phyloP scores from a whole-genome alignment of 2,797 vertebrate species.

The Hapalemur alaotrensis region DNA sequence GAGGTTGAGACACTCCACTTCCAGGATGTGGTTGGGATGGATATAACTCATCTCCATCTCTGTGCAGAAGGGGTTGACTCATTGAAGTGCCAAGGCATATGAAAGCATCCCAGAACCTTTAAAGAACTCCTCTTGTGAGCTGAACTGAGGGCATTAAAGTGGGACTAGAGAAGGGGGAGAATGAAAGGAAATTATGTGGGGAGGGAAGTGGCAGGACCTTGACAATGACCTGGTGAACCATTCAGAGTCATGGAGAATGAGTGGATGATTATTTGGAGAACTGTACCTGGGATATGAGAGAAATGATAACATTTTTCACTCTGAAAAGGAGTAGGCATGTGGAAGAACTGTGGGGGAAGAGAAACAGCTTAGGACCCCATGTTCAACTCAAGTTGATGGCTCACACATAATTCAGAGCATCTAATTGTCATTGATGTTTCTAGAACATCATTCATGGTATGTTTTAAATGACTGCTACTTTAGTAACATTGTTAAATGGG shows the following conservation, averaged over 20 bases:
- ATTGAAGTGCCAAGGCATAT: not conserved
- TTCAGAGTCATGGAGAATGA: not conserved
- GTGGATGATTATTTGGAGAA: not conserved
- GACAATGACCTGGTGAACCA: not conserved
- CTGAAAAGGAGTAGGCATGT: not conserved
- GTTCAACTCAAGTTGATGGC: not conserved
- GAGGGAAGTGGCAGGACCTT: not conserved
- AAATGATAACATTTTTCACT: not conserved
- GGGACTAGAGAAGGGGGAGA: not conserved
- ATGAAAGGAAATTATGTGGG: not conserved
- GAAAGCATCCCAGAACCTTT: not conserved
- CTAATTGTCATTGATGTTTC: not conserved
- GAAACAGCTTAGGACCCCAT: not conserved
- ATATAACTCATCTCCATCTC: not conserved
- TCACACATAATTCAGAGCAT: not conserved
- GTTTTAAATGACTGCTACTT: not conserved
- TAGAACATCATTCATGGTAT: not conserved
- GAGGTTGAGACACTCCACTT: not conserved
- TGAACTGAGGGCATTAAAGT: not conserved
- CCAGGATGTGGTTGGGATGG: not conserved
- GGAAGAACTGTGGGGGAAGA: not conserved
- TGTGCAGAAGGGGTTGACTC: not conserved
- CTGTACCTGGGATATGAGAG: not conserved
- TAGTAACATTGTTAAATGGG: not conserved
- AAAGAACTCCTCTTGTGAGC: not conserved